phyloP scores from a whole-genome alignment of 2,888 invertebrate species.

The Steinernema carpocapsae region DNA sequence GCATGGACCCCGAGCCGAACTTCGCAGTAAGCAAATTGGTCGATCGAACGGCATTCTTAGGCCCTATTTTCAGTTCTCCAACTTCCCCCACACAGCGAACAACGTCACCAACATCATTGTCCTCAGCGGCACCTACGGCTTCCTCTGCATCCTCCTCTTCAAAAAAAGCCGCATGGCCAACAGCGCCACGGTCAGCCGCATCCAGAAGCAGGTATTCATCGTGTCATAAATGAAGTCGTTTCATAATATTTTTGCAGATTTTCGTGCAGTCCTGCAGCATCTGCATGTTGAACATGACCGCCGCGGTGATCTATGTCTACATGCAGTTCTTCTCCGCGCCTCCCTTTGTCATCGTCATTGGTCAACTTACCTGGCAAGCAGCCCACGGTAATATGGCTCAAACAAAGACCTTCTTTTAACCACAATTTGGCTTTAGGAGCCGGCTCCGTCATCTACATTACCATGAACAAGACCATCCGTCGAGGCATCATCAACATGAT shows the following conservation, averaged over 20 bases:
- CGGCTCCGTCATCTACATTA: constrained; percentile 26
- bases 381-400: background rate
- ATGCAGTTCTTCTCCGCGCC: constrained; percentile 31
- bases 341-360: constrained; percentile 23
- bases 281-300: constrained; percentile 27
- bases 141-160: constrained; percentile 31
- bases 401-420: background rate
- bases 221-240: background rate
- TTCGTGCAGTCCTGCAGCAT: constrained; percentile 30
- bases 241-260: background rate
- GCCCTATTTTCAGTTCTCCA: constrained; percentile 7
- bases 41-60: background rate
- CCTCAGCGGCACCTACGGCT: constrained; percentile 23
- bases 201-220: constrained; percentile 9
- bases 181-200: constrained; percentile 24
- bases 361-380: constrained; percentile 31
- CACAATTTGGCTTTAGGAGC: background rate
- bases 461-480: constrained; percentile 30
- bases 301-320: constrained; percentile 36
- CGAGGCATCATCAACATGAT: constrained; percentile 14
- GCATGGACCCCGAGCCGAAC: constrained; percentile 32
- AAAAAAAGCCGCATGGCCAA: constrained; percentile 26
- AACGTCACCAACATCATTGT: constrained; percentile 19
- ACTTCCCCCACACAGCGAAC: constrained; percentile 30
- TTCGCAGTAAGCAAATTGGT: constrained; percentile 6